A percentile compares a stretch with the other conserved stretches of the same genome.
phyloP scores from a whole-genome alignment of 2,888 invertebrate species.

The Nemurella pictetii region DNA sequence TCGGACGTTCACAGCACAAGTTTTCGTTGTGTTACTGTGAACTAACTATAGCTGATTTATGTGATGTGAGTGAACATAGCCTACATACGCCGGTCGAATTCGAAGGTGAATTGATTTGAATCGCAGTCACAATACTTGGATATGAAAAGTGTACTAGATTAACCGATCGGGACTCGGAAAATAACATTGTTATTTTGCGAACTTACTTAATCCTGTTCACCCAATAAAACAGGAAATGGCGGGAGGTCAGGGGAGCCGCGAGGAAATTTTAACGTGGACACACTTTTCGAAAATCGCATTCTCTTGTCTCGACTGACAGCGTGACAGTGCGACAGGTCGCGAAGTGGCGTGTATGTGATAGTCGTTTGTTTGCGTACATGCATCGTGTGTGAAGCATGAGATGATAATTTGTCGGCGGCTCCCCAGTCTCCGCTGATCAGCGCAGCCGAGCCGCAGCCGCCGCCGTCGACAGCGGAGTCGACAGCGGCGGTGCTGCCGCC shows the following conservation, averaged over 20 bases:
- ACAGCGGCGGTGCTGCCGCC: background rate
- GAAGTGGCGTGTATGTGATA: background rate
- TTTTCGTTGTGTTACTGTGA: conserved; percentile 38
- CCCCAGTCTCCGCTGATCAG: no score
- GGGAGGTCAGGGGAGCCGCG: conserved; percentile 38
- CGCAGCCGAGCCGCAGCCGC: no score
- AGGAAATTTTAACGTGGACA: background rate
- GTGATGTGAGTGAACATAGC: conserved; percentile 43
- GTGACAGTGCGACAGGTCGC: background rate
- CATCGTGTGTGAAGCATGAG: background rate
- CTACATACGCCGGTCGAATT: conserved; percentile 4
- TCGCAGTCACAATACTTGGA: background rate
- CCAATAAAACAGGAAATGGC: conserved; percentile 40
- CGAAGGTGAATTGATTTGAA: conserved; percentile 9
- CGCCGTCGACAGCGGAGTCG: background rate
- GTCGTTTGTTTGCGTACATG: background rate
- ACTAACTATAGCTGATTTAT: conserved; percentile 48
- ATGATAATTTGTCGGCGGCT: background rate
- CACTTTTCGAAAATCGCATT: background rate
- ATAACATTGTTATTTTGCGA: conserved; percentile 9
- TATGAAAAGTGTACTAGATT: background rate
- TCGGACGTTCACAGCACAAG: conserved; percentile 44
- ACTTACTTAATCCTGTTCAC: conserved; percentile 20
- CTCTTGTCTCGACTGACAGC: background rate
- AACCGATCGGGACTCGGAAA: background rate